A percentile compares a stretch with the other conserved stretches of the same genome.
Evolutionary conservation across 2,113 vertebrate species (phyloP).

Genomic region (Microtus oregoni): DNA sequence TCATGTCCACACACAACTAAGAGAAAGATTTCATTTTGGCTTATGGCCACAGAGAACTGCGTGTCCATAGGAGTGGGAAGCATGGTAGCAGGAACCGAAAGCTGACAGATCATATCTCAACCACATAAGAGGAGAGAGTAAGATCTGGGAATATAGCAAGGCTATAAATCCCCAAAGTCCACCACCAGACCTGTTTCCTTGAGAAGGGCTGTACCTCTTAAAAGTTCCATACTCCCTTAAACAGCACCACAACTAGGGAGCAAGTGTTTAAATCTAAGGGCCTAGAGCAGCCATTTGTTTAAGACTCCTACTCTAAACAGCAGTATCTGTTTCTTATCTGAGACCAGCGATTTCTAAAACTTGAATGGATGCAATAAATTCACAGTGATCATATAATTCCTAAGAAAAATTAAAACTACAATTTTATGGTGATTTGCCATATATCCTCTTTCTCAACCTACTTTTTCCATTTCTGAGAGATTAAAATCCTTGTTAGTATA

Average conservation of each 20-base stretch:
- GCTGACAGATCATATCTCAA: background rate
- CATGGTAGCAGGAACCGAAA: background rate
- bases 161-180: background rate
- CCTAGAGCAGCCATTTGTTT: background rate
- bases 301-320: background rate
- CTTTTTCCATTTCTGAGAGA: conserved; percentile 9
- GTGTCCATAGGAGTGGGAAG: no score
- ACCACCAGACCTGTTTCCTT: background rate
- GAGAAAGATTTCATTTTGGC: background rate
- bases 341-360: conserved; percentile 52
- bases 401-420: conserved; percentile 44
- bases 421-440: background rate
- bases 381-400: conserved; percentile 29
- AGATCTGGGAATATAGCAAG: background rate
- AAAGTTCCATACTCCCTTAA: background rate
- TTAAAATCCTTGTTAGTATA: background rate
- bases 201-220: background rate
- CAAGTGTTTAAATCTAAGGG: background rate
- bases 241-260: background rate
- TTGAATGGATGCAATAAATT: conserved; percentile 53
- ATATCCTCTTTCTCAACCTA: background rate
- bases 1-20: background rate
- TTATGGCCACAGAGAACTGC: background rate
- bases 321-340: conserved; percentile 63
- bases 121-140: background rate